Percentiles rank a stretch among this genome's conserved stretches.
Conservation (phyloP, 2,113 vertebrate species). For the Labeo rohita region DNA sequence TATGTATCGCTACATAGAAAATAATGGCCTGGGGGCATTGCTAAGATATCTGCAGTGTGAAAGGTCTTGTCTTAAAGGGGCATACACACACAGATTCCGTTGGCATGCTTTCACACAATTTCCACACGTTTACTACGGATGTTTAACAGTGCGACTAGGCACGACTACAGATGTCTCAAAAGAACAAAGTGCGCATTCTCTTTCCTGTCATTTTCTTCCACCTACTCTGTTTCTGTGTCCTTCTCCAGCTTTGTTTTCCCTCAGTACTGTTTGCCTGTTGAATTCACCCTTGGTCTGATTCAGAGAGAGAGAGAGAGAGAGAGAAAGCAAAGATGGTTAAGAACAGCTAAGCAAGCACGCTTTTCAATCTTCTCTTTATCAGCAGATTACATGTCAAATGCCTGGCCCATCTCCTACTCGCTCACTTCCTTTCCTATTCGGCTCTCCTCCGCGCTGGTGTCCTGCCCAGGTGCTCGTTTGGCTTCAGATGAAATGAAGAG, state of each 20-base stretch:
- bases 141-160: not conserved
- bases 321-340: not conserved
- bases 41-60: not conserved
- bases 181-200: constrained; percentile 18
- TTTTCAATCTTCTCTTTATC: constrained; percentile 37
- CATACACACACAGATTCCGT: not conserved
- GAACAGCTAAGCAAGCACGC: constrained; percentile 20
- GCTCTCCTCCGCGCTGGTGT: not conserved
- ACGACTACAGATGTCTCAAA: not conserved
- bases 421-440: not conserved
- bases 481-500: constrained; percentile 14
- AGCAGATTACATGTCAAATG: constrained; percentile 34
- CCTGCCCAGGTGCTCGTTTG: not conserved
- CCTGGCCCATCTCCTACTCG: constrained; percentile 12
- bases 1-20: not conserved
- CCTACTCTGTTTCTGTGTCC: constrained; percentile 8
- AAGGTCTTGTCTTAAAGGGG: not conserved
- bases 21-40: not conserved
- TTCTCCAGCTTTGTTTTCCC: not conserved
- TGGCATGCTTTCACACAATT: not conserved
- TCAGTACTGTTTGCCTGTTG: not conserved
- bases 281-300: constrained; percentile 14
- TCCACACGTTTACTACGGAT: not conserved
- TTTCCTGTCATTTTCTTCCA: constrained; percentile 10
- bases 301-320: not conserved